These are phyloP conservation scores for Tragelaphus scriptus DNA, from an alignment of 2,113 vertebrate genomes.

Conservation along the genomic window DNA sequence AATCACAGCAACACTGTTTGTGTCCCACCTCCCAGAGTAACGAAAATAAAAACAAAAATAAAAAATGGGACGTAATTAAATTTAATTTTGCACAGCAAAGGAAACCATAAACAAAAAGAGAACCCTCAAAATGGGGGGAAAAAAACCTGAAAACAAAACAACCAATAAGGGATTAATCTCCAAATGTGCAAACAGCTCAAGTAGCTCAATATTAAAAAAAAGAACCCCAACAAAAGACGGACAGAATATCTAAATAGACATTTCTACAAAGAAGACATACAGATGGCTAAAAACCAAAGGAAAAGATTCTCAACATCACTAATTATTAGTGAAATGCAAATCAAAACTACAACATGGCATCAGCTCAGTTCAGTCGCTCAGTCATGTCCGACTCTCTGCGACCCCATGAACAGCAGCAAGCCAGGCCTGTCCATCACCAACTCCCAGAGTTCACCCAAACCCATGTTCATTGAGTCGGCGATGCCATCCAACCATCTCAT, in stretches of 20 bases:
- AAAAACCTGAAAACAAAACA: background rate
- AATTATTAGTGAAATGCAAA: background rate
- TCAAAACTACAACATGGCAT: background rate
- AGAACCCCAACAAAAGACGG: background rate
- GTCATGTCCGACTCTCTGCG: fast-evolving
- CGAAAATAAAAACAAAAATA: background rate
- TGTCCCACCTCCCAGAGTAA: background rate
- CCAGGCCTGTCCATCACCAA: too few relatives aligned
- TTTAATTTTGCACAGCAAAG: background rate
- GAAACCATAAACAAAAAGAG: background rate
- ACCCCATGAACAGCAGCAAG: fast-evolving
- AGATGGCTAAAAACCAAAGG: background rate
- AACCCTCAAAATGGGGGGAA: background rate
- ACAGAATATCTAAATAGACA: background rate
- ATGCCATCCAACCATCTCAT: too few relatives aligned
- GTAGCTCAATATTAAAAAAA: background rate
- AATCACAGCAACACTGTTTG: background rate
- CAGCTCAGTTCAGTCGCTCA: background rate
- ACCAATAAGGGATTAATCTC: background rate
- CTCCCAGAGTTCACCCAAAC: too few relatives aligned
- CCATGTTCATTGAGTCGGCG: too few relatives aligned
- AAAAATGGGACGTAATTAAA: background rate
- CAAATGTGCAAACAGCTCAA: background rate
- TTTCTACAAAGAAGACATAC: background rate
- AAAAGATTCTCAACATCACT: background rate